Conservation (phyloP, 2,113 vertebrate genomes). For the Labeo catla region DNA sequence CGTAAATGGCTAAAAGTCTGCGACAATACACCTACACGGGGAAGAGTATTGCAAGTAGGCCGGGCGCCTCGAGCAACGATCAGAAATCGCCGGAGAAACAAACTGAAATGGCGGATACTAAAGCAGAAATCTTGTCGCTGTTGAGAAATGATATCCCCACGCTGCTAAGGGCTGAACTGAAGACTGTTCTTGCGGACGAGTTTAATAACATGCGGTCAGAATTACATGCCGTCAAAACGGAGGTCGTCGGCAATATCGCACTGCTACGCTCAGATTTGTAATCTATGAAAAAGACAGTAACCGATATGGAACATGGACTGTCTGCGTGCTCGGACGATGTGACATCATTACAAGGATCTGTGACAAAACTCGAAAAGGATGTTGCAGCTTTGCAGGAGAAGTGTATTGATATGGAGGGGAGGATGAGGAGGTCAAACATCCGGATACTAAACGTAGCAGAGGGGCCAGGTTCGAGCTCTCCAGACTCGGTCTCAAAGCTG, state of each 20-base stretch:
- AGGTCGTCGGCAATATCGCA: not conserved
- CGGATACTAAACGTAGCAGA: constrained; percentile 17
- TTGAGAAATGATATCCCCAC: not conserved
- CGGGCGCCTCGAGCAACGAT: not conserved
- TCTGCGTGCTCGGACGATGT: not conserved
- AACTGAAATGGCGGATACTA: not conserved
- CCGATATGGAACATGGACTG: not conserved
- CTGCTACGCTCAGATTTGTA: not conserved
- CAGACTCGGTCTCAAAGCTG: not conserved
- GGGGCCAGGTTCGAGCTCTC: not conserved
- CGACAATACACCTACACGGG: not conserved
- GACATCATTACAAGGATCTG: not conserved
- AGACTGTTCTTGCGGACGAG: not conserved
- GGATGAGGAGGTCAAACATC: constrained; percentile 11
- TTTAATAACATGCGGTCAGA: not conserved
- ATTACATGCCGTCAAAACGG: not conserved
- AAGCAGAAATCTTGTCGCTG: not conserved
- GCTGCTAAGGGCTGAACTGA: not conserved
- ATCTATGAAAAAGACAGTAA: not conserved
- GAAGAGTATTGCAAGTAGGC: not conserved
- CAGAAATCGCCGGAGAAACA: not conserved
- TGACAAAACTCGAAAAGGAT: not conserved
- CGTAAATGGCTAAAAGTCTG: not conserved
- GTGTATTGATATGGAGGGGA: constrained; percentile 13
- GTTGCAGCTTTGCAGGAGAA: not conserved